Evolutionary conservation across 2,797 vertebrate genomes (phyloP), one percentile per base, ranked within the genome.

Genomic region (Chiropotes sagulatus): DNA sequence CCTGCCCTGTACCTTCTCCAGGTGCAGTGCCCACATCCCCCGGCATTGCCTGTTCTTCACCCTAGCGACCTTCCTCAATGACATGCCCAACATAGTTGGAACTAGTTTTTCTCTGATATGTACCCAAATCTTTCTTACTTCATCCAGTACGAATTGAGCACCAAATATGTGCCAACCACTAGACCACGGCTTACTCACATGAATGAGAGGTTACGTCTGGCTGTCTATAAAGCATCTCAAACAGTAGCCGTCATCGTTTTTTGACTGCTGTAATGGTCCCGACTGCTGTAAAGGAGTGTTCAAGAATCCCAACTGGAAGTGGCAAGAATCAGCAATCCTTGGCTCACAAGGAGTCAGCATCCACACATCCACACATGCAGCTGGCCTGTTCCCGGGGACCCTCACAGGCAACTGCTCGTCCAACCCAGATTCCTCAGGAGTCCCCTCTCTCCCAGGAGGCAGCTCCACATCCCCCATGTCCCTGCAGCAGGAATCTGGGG

Each of bases 1-100:
- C 58, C 46, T 80, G 36, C 39, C 19, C n/a, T n/a, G 64, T 1
- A 78, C 52, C 10, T 58, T 67, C 54, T 79, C 33, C 14, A 6
- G 12, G 39, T 78, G 54, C 44, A 41, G n/a, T 58, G 11, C 5
- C 58, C 5, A 2, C 20, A 0, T 0, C 24, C 80, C 58, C 48
- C 44, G 7, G 48, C 26, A 19, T 28, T 7, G 7, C 64, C 76
- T 28, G 2, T 14, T 76, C 30, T 52, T 88, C 22, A 61, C 86
- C 78, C 44, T 58, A 1, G 14, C 9, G 19, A 57, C 46, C 46
- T 8, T 76, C 30, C 20, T 1, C 54, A 24, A 2, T 44, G 86
- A 92, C 70, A 33, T 41, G n/a, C 52, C 10, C 46, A n/a, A 44
- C 22, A 2, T 6, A 33, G 17, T 39, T 24, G 5, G 7, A 22